Base-by-base conservation (phyloP, 2,113 vertebrate genomes). In the Ranitomeya imitator region DNA sequence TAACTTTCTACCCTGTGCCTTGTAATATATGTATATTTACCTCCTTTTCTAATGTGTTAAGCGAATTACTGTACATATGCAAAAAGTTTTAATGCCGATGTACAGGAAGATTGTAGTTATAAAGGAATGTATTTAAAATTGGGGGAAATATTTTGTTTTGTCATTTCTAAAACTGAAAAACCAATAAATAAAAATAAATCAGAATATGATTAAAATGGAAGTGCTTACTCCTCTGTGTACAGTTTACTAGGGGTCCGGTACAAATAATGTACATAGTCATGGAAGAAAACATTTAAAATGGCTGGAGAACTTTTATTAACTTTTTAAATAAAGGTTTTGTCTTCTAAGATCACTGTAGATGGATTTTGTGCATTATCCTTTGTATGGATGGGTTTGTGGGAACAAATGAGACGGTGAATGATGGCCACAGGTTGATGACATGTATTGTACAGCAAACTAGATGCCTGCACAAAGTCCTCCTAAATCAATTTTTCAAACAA, bases 231-330 rank as follows among this genome's bases (percentile, higher is more conserved):
- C 93, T 94, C 93, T 90, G 51, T 95, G 94, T 95, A 95, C 93
- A 94, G 93, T 95, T 95, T 91, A 69, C 91, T 88, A 92, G 92
- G 93, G 37, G 94, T 94, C 93, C 92, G 60, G 94, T 94, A 93
- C 90, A 95, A 90, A 94, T 91, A 92, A 71, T 96, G 94, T 96
- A 96, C 89, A 95, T 95, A 95, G 89, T 52, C 16, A 8, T 45
- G 1, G 93, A 93, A 91, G 91, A 91, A 94, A 93, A 95, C 95
- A 95, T 94, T 95, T 96, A 96, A 96, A 92, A 92, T 94, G 92
- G 93, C 94, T 95, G 94, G 92, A 95, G 94, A 93, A 93, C 91
- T 92, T 93, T 96, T 95, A 95, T 94, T 94, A 93, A 92, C 93
- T 93, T 95, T 95, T 92, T 9, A 90, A 93, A 91, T 91, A 93